These are phyloP conservation scores for Rhizoglyphus robini DNA, from an alignment of 1,140 invertebrate species.

Conservation along the genomic window DNA sequence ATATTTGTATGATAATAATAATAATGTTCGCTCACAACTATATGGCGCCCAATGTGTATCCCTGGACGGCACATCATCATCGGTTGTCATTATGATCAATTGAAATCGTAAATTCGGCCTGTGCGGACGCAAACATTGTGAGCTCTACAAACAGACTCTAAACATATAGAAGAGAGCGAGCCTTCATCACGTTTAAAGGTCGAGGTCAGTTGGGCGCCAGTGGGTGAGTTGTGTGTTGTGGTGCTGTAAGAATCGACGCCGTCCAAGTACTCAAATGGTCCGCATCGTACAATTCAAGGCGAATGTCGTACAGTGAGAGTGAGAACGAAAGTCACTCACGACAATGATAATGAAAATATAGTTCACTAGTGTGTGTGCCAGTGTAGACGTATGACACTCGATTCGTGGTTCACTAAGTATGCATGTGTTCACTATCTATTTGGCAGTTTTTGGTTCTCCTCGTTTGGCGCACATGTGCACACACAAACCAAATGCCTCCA, in stretches of 20 bases:
- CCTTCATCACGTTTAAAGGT: neutral
- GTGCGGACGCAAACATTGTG: neutral
- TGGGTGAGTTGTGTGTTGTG: neutral
- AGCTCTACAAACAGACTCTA: neutral
- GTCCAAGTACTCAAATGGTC: neutral
- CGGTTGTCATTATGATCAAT: neutral
- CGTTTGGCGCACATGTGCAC: neutral
- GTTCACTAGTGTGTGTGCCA: neutral
- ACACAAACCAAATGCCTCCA: neutral
- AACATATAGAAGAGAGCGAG: neutral
- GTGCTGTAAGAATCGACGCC: neutral
- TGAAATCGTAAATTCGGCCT: too few species aligned
- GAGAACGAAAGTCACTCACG: too few species aligned
- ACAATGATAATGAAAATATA: neutral
- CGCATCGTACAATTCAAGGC: neutral
- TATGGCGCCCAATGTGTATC: too few species aligned
- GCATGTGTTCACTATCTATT: too few species aligned
- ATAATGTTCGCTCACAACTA: too few species aligned
- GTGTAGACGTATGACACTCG: neutral
- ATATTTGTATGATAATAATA: neutral
- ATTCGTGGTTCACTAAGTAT: neutral
- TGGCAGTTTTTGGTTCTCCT: too few species aligned
- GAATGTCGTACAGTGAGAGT: too few species aligned
- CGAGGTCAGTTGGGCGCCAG: neutral
- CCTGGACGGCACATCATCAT: too few species aligned